Conservation (phyloP, 2,797 vertebrate species). For the Thunnus albacares region DNA sequence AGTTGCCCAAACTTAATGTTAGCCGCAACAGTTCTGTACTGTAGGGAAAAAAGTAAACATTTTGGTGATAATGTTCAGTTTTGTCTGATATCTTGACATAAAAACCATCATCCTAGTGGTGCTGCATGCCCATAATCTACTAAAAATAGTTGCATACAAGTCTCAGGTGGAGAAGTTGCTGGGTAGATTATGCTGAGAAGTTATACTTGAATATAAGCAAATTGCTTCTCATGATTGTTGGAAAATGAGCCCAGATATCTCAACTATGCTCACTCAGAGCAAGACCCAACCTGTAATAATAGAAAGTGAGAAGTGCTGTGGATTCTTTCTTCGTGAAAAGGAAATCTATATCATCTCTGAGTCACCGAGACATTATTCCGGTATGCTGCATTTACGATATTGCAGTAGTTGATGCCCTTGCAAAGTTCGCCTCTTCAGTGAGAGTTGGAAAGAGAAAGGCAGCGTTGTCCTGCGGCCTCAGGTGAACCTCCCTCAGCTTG, state of each 20-base stretch:
- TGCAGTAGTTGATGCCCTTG: constrained; percentile 37
- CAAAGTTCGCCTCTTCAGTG: constrained; percentile 35
- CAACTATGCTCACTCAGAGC: not conserved
- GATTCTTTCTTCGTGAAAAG: constrained; percentile 1
- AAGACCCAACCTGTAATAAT: not conserved
- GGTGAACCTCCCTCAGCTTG: constrained; percentile 55
- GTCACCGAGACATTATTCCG: constrained; percentile 16
- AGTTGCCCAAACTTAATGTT: not conserved
- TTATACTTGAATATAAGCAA: not conserved
- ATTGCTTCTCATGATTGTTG: not conserved
- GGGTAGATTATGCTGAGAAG: not conserved
- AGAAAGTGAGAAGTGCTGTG: not conserved
- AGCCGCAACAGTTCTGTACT: no score
- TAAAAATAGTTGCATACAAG: not conserved
- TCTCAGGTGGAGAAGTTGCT: not conserved
- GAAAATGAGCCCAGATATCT: not conserved
- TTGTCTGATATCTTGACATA: no score
- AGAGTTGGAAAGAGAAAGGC: constrained; percentile 1
- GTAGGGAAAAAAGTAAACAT: no score
- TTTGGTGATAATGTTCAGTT: no score
- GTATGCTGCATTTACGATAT: constrained; percentile 4
- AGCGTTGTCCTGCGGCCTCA: constrained; percentile 27
- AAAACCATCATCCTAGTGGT: not conserved
- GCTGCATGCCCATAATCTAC: not conserved
- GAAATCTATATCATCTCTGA: constrained; percentile 3